Evolutionary conservation across 2,113 vertebrate species (phyloP), one percentile per base, ranked within the genome.

Genomic region (Thunnus thynnus): DNA sequence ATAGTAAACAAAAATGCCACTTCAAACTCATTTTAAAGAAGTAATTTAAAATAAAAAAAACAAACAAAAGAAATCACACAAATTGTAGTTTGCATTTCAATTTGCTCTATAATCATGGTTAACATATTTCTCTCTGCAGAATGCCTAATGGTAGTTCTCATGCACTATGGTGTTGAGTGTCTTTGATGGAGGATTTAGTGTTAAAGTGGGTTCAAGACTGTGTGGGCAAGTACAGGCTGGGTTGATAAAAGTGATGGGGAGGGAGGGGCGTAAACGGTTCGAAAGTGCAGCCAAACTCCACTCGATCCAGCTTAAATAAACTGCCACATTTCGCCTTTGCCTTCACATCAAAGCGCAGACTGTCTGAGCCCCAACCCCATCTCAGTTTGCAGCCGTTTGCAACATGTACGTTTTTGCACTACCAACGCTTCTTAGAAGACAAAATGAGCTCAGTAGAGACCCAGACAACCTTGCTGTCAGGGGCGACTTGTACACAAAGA

Each of bases 261-360:
- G 76, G 80, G 74, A 80, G 80, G 76, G 85, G 81, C 20, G 41
- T 67, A 76, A 85, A 74, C 41, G 51, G 87, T 92, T 91, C 36
- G 84, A 93, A 92, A 94, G 87, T 91, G 90, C 91, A 94, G 87
- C 87, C 82, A 89, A 91, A 89, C 91, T 86, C 78, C 56, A 81
- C 88, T 88, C 67, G 44, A 89, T 91, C 91, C 91, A 90, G 85
- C 81, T 94, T 88, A 91, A 92, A 92, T 89, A 92, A 92, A 91
- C 78, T 44, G 86, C 78, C 66, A 69, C 88, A 83, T 85, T 87
- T 89, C 4, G 52, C 73, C 75, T 74, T 75, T 76, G 84, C 86
- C 81, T 86, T 87, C 52, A 90, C 89, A 87, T 93, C 91, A 93
- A 92, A 92, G 91, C 22, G 5, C 70, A 86, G 89, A 83, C 89